phyloP scores from a whole-genome alignment of 2,888 invertebrate genomes.

The Agrilus mali region DNA sequence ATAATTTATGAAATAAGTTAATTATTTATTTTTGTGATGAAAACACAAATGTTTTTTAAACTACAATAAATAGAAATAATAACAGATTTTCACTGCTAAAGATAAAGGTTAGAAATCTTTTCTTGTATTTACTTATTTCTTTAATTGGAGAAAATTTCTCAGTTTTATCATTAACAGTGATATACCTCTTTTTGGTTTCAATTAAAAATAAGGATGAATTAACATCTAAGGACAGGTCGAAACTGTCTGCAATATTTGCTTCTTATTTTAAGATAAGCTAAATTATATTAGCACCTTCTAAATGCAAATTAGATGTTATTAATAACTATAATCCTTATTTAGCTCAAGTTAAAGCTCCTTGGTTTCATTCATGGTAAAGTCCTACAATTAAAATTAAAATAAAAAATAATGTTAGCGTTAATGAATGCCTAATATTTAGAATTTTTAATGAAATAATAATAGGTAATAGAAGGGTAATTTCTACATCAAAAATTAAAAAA shows the following conservation, averaged over 20 bases:
- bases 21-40: constrained; percentile 46
- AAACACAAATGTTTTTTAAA: constrained; percentile 57
- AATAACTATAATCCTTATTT: constrained; percentile 33
- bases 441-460: constrained; percentile 36
- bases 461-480: constrained; percentile 52
- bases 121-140: constrained; percentile 35
- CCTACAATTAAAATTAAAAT: constrained; percentile 41
- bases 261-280: constrained; percentile 34
- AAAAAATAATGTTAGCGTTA: constrained; percentile 30
- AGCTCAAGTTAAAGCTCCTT: constrained; percentile 47
- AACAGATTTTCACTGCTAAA: constrained; percentile 33
- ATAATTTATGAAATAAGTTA: constrained; percentile 25
- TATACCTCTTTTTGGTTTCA: constrained; percentile 43
- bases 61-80: constrained; percentile 48
- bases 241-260: constrained; percentile 39
- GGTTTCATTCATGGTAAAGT: constrained; percentile 41
- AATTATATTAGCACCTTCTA: constrained; percentile 35
- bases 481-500: constrained; percentile 64
- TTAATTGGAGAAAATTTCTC: constrained; percentile 43
- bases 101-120: constrained; percentile 54
- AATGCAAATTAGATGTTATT: constrained; percentile 37
- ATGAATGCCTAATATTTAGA: constrained; percentile 24
- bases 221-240: constrained; percentile 35
- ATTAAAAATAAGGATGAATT: constrained; percentile 36
- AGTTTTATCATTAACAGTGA: constrained; percentile 54